A percentile compares a stretch with the other conserved stretches of the same genome.
Evolutionary conservation across 2,888 invertebrate species (phyloP).

Genomic region (Diogma glabrata): DNA sequence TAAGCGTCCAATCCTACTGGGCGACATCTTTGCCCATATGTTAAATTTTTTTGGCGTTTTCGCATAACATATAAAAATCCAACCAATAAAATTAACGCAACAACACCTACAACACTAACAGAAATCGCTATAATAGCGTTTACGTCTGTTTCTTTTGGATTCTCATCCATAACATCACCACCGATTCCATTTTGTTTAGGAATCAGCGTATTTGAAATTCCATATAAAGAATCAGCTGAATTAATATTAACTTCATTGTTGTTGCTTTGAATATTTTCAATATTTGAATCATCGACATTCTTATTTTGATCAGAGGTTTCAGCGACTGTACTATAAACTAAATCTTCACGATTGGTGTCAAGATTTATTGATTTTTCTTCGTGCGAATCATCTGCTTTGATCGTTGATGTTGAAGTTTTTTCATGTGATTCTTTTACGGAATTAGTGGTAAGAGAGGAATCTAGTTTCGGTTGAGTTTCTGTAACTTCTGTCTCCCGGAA

Average conservation of each 20-base stretch:
- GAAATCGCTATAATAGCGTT: constrained; percentile 71
- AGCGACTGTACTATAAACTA: background rate
- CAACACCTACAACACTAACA: constrained; percentile 67
- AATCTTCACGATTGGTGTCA: constrained; percentile 3
- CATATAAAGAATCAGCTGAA: background rate
- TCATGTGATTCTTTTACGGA: background rate
- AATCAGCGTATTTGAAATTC: constrained; percentile 20
- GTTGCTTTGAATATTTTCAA: constrained; percentile 32
- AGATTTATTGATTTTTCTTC: background rate
- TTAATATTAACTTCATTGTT: constrained; percentile 16
- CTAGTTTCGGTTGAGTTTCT: background rate
- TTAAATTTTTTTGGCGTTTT: constrained; percentile 67
- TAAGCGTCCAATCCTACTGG: constrained; percentile 83
- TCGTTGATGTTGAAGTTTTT: background rate
- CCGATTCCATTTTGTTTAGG: constrained; percentile 22
- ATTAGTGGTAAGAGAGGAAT: background rate
- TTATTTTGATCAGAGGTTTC: constrained; percentile 10
- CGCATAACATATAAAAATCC: constrained; percentile 66
- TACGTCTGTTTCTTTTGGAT: constrained; percentile 32
- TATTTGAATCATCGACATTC: constrained; percentile 11
- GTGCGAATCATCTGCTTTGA: background rate
- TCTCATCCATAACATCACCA: constrained; percentile 34
- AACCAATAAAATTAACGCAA: constrained; percentile 64
- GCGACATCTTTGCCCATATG: constrained; percentile 76
- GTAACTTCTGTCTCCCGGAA: background rate